Evolutionary conservation across 2,797 vertebrate genomes (phyloP), one percentile per base, ranked within the genome.

Genomic region (Rhynchotus rufescens): DNA sequence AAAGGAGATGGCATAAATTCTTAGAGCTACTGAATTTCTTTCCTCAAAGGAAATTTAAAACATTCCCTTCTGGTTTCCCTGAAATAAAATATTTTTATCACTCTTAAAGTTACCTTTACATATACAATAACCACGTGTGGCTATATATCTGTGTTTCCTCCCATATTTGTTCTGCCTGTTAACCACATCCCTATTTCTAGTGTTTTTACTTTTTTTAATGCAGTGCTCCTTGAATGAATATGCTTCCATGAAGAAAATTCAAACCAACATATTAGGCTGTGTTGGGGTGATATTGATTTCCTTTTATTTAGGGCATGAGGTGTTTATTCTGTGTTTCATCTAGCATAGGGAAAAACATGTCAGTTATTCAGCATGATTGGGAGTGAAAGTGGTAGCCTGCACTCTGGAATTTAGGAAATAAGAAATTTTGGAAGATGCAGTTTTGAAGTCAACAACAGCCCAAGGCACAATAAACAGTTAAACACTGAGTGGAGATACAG

Each of bases 41-140:
- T 73, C 6, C 7, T 7, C 5, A 0, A 10, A 30, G 56, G 26
- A 34, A 23, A 22, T 40, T 51, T 30, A 0, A 32, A 54, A 23
- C 15, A 32, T 9, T 52, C 47, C 40, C 26, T 52, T 69, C 49
- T 22, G 10, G 26, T 9, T 64, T 51, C 19, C 25, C 38, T 69
- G 34, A 38, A 69, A 51, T 34, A 30, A 11, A 38, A 9, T 38
- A 30, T 38, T 40, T 38, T 40, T n/a, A 15, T 65, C 9, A 4
- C 25, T 85, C 2, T 28, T 61, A 66, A 72, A 85, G 61, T 62
- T 65, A 34, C 1, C 5, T 69, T 66, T 80, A 59, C 49, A 59
- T 1, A 71, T 82, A 19, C 3, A 4, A 38, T 73, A 64, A 25
- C 22, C 51, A 30, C 78, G 5, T 9, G 9, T 42, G 20, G 19